Conservation (phyloP, 2,888 invertebrate species). For the Pseudoips prasinana region DNA sequence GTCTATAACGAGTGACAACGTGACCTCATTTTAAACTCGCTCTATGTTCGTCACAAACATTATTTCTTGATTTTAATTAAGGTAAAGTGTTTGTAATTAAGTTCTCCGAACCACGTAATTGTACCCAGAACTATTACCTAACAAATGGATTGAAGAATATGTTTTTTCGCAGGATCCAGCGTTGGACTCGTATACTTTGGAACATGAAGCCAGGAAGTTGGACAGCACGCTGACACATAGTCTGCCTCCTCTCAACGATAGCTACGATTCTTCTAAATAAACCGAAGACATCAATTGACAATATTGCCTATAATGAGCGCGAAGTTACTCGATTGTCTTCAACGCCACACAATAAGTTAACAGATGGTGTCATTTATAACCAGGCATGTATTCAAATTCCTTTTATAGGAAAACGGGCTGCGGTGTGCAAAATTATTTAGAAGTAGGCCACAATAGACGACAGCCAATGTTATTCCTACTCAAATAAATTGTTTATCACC, state of each 20-base stretch:
- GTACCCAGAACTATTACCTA: too few species aligned
- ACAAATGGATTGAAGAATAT: background rate
- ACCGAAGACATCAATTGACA: constrained; percentile 14
- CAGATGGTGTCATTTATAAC: constrained; percentile 35
- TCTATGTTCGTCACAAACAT: too few species aligned
- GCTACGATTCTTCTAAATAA: constrained; percentile 76
- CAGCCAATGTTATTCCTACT: constrained; percentile 19
- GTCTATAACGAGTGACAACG: too few species aligned
- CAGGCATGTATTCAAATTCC: constrained; percentile 23
- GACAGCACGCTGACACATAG: constrained; percentile 84
- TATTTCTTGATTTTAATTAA: too few species aligned
- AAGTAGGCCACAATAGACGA: constrained; percentile 21
- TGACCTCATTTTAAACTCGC: too few species aligned
- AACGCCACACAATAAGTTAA: constrained; percentile 30
- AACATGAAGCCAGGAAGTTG: constrained; percentile 92
- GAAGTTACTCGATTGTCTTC: constrained; percentile 13
- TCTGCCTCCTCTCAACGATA: constrained; percentile 80
- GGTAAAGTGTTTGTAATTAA: too few species aligned
- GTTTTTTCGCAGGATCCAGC: constrained; percentile 86
- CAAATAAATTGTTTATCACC: constrained; percentile 10
- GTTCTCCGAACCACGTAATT: too few species aligned
- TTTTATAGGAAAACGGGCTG: constrained; percentile 20
- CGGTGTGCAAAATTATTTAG: constrained; percentile 25
- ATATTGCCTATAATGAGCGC: constrained; percentile 26
- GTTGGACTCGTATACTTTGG: constrained; percentile 92